phyloP scores from a whole-genome alignment of 2,888 invertebrate species.

The Acanthopleura granulata region DNA sequence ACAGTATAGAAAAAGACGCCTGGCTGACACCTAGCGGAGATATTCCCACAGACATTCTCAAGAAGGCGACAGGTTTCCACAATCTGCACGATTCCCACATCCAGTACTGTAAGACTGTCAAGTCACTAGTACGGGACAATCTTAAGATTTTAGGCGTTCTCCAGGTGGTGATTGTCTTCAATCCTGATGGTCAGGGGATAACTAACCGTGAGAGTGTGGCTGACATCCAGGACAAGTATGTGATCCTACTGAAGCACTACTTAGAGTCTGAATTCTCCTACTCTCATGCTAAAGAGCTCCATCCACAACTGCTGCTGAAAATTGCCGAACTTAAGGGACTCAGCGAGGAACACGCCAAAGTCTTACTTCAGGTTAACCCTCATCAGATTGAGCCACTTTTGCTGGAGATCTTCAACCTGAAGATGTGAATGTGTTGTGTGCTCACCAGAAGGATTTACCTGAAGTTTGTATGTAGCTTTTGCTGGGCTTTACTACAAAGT shows the following conservation, averaged over 20 bases:
- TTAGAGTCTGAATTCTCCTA: conserved; percentile 63
- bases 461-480: no score
- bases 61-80: conserved; percentile 80
- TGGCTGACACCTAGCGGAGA: conserved; percentile 82
- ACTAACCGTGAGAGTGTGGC: conserved; percentile 51
- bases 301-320: conserved; percentile 80
- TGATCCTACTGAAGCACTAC: conserved; percentile 66
- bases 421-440: conserved; percentile 26
- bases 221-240: conserved; percentile 71
- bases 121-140: conserved; percentile 77
- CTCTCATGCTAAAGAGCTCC: conserved; percentile 48
- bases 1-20: conserved; percentile 87
- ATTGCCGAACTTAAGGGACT: conserved; percentile 89
- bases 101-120: conserved; percentile 61
- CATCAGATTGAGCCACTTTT: conserved; percentile 90
- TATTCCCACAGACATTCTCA: conserved; percentile 89
- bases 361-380: conserved; percentile 93
- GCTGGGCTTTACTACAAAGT: no score
- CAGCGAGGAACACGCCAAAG: conserved; percentile 91
- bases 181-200: conserved; percentile 84
- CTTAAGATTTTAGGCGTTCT: conserved; percentile 91
- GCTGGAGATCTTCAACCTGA: conserved; percentile 93
- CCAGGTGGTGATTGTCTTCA: conserved; percentile 91
- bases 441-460: no score
- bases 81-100: conserved; percentile 65